These are phyloP conservation scores for Drosophila tsacasi DNA, from an alignment of 1,140 invertebrate species.

Conservation along the genomic window DNA sequence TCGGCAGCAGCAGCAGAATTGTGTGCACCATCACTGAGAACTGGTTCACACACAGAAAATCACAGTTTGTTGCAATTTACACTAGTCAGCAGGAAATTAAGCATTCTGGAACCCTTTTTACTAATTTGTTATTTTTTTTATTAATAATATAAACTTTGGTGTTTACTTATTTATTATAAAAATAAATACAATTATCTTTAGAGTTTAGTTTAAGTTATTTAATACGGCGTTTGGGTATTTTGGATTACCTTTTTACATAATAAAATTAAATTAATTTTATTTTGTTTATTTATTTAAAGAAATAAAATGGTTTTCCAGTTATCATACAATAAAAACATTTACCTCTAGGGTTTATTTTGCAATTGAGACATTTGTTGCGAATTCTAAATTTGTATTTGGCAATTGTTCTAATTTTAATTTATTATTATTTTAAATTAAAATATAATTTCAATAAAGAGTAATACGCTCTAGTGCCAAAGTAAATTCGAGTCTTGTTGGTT, in stretches of 20 bases:
- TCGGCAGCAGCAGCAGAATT: slow-evolving; percentile 26
- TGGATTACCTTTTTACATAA: too few relatives aligned
- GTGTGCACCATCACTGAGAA: slow-evolving; percentile 35
- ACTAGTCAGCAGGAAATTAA: slow-evolving; percentile 8
- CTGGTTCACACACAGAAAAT: slow-evolving; percentile 48
- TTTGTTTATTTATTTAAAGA: too few relatives aligned
- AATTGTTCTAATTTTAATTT: neutral
- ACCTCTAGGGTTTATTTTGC: too few relatives aligned
- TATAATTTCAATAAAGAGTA: too few relatives aligned
- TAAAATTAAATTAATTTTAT: too few relatives aligned
- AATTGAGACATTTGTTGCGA: too few relatives aligned
- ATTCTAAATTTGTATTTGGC: neutral
- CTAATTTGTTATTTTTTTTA: neutral
- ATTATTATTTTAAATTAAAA: neutral
- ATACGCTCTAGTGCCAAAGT: too few relatives aligned
- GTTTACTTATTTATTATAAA: too few relatives aligned
- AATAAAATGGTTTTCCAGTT: too few relatives aligned
- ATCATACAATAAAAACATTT: too few relatives aligned
- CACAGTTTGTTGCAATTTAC: slow-evolving; percentile 9
- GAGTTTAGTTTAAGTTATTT: neutral
- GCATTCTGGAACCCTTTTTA: neutral
- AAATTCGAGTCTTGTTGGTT: too few relatives aligned
- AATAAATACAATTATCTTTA: neutral
- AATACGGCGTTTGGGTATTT: too few relatives aligned
- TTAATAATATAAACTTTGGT: neutral